phyloP scores from a whole-genome alignment of 2,797 vertebrate species.

The Melanitta fusca region DNA sequence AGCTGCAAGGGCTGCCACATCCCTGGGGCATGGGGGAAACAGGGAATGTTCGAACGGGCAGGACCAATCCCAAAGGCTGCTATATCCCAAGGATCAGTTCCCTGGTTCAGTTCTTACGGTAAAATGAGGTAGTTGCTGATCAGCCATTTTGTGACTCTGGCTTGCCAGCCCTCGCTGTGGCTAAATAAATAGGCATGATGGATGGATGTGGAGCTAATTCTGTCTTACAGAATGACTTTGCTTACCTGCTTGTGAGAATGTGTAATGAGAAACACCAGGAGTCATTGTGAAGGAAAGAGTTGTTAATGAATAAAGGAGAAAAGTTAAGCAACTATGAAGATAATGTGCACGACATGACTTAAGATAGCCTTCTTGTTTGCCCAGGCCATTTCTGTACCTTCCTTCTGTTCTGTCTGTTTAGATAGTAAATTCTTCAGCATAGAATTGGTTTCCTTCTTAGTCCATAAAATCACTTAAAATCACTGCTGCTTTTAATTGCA shows the following conservation, averaged over 20 bases:
- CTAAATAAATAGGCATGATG: neutral
- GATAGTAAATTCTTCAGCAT: neutral
- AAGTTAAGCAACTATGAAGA: neutral
- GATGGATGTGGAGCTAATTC: neutral
- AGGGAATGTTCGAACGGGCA: neutral
- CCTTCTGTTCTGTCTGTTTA: neutral
- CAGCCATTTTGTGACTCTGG: neutral
- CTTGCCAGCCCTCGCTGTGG: neutral
- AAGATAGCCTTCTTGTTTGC: neutral
- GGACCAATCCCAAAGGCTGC: neutral
- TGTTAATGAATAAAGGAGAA: neutral
- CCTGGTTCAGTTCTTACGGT: neutral
- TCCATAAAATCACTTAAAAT: neutral
- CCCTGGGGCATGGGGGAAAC: fast-evolving
- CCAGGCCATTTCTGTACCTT: neutral
- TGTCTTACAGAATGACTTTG: neutral
- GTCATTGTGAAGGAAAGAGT: neutral
- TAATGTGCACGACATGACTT: neutral
- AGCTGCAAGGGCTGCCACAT: neutral
- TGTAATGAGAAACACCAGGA: fast-evolving
- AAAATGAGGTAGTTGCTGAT: neutral
- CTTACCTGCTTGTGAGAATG: neutral
- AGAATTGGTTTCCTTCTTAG: neutral
- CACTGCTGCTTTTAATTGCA: neutral
- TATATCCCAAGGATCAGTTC: neutral